phyloP scores from a whole-genome alignment of 2,888 invertebrate species.

The Mythimna impura region DNA sequence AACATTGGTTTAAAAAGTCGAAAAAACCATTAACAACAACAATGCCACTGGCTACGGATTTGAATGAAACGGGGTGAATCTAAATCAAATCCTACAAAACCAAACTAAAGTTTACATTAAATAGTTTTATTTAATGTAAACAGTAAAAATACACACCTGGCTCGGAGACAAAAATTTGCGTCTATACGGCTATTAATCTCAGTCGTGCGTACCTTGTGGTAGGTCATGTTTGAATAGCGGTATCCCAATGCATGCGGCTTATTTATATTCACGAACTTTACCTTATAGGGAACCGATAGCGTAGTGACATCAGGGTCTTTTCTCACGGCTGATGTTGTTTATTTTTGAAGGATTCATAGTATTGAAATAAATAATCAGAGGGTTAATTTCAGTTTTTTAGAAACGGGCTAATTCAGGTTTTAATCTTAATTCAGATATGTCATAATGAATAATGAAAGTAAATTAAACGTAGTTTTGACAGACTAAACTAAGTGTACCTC shows the following conservation, averaged over 20 bases:
- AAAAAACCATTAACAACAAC: no score
- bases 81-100: no score
- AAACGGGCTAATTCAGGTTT: no score
- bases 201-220: slow-evolving; percentile 68
- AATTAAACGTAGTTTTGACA: no score
- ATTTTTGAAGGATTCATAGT: not conserved
- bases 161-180: slow-evolving; percentile 51
- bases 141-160: slow-evolving; percentile 20
- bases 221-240: slow-evolving; percentile 68
- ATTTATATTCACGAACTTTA: slow-evolving; percentile 60
- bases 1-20: no score
- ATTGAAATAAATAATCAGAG: not conserved
- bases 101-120: no score
- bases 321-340: slow-evolving; percentile 35
- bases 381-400: not conserved
- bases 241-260: slow-evolving; percentile 46
- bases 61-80: no score
- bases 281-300: slow-evolving; percentile 49
- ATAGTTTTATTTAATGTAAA: no score
- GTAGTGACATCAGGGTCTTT: slow-evolving; percentile 25
- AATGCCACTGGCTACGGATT: no score
- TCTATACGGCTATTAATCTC: slow-evolving; percentile 53
- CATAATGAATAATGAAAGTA: no score
- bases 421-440: not conserved
- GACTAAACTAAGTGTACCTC: no score